These are phyloP conservation scores for Vireo griseus DNA, from an alignment of 2,797 vertebrate species.

Conservation along the genomic window DNA sequence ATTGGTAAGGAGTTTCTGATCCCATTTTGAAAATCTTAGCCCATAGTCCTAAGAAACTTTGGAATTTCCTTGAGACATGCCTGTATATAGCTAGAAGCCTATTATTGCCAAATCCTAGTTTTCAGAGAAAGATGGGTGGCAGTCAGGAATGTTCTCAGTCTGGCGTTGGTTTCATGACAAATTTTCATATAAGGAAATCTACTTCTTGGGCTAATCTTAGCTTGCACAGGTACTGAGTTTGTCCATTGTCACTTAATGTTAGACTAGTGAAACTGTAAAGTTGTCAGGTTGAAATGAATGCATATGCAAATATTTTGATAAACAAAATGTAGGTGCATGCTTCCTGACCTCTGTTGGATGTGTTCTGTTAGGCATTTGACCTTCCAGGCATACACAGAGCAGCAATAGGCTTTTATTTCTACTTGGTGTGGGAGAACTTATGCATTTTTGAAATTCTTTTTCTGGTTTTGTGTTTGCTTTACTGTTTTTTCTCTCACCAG, in stretches of 20 bases:
- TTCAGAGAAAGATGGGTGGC: not conserved
- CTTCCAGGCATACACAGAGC: not conserved
- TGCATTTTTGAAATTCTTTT: not conserved
- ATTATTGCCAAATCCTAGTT: not conserved
- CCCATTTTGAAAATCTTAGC: not conserved
- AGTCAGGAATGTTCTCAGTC: not conserved
- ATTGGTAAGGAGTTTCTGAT: not conserved
- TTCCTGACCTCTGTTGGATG: not conserved
- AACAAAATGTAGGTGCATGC: not conserved
- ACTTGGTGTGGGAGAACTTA: not conserved
- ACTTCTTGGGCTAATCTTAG: not conserved
- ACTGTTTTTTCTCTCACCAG: not conserved
- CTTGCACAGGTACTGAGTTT: not conserved
- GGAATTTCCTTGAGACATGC: not conserved
- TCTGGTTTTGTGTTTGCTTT: not conserved
- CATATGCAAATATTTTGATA: not conserved
- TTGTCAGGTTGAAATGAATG: not conserved
- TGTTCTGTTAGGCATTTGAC: not conserved
- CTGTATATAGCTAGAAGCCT: not conserved
- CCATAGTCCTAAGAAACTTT: not conserved
- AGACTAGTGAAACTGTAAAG: not conserved
- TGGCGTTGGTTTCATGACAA: not conserved
- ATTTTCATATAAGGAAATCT: not conserved
- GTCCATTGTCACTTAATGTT: not conserved
- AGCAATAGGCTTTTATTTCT: not conserved